phyloP scores from a whole-genome alignment of 2,888 invertebrate species.

The Copidosoma aretas region DNA sequence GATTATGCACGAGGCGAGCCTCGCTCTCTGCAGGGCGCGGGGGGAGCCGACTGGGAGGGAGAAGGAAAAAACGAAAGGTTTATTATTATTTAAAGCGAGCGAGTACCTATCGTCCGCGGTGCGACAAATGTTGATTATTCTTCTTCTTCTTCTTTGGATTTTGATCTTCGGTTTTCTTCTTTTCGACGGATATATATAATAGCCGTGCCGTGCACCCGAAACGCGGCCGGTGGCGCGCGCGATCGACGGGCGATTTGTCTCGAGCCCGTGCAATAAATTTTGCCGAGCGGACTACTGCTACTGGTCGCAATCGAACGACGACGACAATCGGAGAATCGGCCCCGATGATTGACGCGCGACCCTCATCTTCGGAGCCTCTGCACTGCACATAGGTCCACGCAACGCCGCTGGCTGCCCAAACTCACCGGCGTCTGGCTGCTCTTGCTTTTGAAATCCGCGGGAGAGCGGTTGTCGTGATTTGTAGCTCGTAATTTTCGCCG shows the following conservation, averaged over 20 bases:
- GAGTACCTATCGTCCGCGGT: background rate
- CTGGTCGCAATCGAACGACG: conserved; percentile 1
- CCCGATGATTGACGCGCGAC: conserved; percentile 5
- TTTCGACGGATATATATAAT: too few relatives aligned
- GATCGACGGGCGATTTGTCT: background rate
- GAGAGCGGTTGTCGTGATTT: conserved; percentile 10
- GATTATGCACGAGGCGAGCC: conserved; percentile 53
- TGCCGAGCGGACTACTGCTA: background rate
- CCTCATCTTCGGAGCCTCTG: too few relatives aligned
- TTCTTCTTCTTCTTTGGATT: too few relatives aligned
- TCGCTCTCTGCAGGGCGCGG: too few relatives aligned
- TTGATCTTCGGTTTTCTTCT: background rate
- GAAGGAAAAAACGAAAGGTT: conserved; percentile 39
- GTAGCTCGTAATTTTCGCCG: conserved; percentile 4
- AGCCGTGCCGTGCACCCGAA: too few relatives aligned
- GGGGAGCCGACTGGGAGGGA: conserved; percentile 23
- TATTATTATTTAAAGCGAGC: conserved; percentile 1
- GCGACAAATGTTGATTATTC: too few relatives aligned
- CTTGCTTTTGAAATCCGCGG: conserved; percentile 3
- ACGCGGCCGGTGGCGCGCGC: too few relatives aligned
- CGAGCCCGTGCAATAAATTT: too few relatives aligned
- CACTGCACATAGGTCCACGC: too few relatives aligned
- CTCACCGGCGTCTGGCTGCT: too few relatives aligned
- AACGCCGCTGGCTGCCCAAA: too few relatives aligned
- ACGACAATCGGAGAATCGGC: background rate